Evolutionary conservation across 2,113 vertebrate genomes (phyloP), one percentile per base, ranked within the genome.

Genomic region (Hassar affinis): DNA sequence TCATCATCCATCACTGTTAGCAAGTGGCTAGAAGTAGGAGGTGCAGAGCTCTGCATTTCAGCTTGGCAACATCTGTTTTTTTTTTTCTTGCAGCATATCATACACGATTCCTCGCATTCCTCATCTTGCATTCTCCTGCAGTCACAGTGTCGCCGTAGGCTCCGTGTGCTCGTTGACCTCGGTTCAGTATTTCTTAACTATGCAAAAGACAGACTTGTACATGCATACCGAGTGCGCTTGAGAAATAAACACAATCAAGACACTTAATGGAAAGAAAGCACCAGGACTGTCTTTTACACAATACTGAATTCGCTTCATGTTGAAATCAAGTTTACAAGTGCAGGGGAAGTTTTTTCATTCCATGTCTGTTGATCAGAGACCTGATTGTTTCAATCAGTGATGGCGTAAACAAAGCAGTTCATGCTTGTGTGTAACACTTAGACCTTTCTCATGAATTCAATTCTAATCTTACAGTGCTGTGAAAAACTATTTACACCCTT

Each of bases 1-100:
- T 85, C 72, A 74, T 82, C 83, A 86, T 89, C 82, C 66, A 81
- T 89, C 88, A 87, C 38, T 84, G 86, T 85, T 87, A 83, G 77
- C 22, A 38, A 66, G 49, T 35, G 45, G 54, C 82, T 84, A 71
- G 82, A 77, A 79, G 76, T 30, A 49, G 51, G 84, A 80, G 79
- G 52, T 78, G 56, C 45, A n/a, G 38, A 72, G 75, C 27, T 15
- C 18, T 57, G 79, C 12, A 51, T 68, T 80, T 85, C 49, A 81
- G 62, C 72, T 78, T 61, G 49, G 72, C 38, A 74, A 75, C 85
- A 84, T 86, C 84, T 85, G 69, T 27, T 35, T 71, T 42, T 79
- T 25, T 72, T 47, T 52, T 56, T 35, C 80, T 66, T 22, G 49
- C 42, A 85, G 72, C 64, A 57, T 75, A 61, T 79, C 78, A 81